Evolutionary conservation across 2,113 vertebrate species (phyloP), one percentile per base, ranked within the genome.

Genomic region (Hippocampus zosterae): DNA sequence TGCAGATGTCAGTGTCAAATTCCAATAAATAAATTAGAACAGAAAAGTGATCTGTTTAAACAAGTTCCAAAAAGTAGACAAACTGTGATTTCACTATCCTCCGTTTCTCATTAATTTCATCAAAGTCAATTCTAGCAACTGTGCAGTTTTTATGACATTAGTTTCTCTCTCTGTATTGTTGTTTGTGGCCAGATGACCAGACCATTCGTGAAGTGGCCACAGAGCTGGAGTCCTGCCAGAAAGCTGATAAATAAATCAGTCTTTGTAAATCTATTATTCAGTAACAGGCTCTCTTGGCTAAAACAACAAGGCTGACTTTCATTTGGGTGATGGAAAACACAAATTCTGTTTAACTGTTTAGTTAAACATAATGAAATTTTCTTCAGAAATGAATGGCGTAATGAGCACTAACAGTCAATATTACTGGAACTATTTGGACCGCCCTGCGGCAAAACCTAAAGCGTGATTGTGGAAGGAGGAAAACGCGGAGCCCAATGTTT

Each of bases 251-350:
- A 92, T 92, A 87, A 92, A 88, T 91, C 84, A 93, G 83, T 48
- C 71, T 75, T 60, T 69, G 82, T 75, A 61, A 84, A 92, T 93
- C 48, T 73, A 92, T 93, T 92, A 92, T 93, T 92, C 77, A 93
- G 79, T 72, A 72, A 67, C 55, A 67, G 61, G 62, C 48, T 33
- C 69, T 81, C 77, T 82, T 71, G 42, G 71, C 77, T 73, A 75
- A 78, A 71, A 83, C 71, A 76, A 76, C 59, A 82, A 11, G 19
- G 56, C 40, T 72, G 68, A 76, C 62, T 79, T 52, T 72, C 66
- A 69, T 53, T 79, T 60, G 23, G 29, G 19, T 37, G 15, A 73
- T 65, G 73, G 62, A 72, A 81, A 75, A 73, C 23, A 66, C 5
- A 6, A 63, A 27, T 27, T 13, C 46, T 41, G 59, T 66, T 73